Evolutionary conservation across 2,888 invertebrate species (phyloP), one percentile per base, ranked within the genome.

Genomic region (Troglohyphantes excavatus): DNA sequence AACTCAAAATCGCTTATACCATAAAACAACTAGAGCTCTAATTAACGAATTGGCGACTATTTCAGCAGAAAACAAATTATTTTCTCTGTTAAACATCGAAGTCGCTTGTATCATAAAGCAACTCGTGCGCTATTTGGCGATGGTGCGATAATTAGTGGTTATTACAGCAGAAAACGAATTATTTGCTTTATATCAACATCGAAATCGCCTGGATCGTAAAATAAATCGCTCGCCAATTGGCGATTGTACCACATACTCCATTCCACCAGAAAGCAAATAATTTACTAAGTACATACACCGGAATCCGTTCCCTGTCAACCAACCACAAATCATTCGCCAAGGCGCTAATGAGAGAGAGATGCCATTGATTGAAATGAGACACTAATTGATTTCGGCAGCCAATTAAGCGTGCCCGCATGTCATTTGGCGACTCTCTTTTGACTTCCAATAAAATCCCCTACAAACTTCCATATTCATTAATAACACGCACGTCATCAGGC

Each of bases 381-480:
- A 61, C 82, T 89, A 89, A 89, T 89, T 89, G 88, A 89, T 89
- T 89, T 70, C 70, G 68, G 43, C 82, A 89, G 76, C 82, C 88
- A 89, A 89, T 89, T 89, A 89, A 76, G 82, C 88, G 76, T 89
- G 76, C 76, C 21, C 46, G 21, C 73, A 29, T 81, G 81, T 81
- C 88, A 76, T 82, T 89, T 76, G 82, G 63, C 46, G 72, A 76
- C 76, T 85, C 76, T 85, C 82, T 87, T 78, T 85, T 76, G 82
- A 82, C 75, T 82, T 68, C 82, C 88, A 76, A 82, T 89, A 89
- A 89, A 89, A 82, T 63, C 33, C 26, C 70, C 17, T n/a, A 46
- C 11, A 23, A 26, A 46, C 19, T 65, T 27, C 21, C 59, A 6
- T 23, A 39, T 68, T 75, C 88, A 89, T 89, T 89, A 83, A 89